Base-by-base conservation (phyloP, 2,113 vertebrate species). In the Rhineura floridana region DNA sequence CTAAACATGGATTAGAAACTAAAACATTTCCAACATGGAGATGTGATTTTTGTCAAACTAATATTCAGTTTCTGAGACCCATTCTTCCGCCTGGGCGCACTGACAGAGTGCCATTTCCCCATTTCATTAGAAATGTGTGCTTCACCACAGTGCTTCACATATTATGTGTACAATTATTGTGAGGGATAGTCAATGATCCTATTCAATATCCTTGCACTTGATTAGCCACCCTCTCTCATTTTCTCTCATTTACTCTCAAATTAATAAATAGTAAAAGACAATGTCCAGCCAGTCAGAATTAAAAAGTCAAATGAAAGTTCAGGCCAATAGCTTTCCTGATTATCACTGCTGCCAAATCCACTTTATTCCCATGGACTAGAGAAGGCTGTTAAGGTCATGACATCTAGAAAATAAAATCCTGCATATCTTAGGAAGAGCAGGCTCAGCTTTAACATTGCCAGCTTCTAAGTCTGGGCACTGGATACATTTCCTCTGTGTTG, bases 221-320 rank as follows among this genome's bases (percentile, higher is more conserved):
- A 93, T 90, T 91, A 90, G 87, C 77, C 73, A 81, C 48, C 28
- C 30, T 84, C 94, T 93, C 72, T 50, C 6, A 2, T 91, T 94
- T 83, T 85, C 91, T 25, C n/a, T 13, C 79, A 46, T 39, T 81
- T 87, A 83, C 0, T 80, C 59, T 76, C 73, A 86, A 76, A 88
- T 79, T 87, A 92, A 87, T 78, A 67, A 70, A 83, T 85, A 91
- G 86, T 70, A 88, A 93, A 76, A 21, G 62, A 78, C 6, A 81
- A 36, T 83, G 25, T 91, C 84, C 23, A 36, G 12, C 6, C 77
- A 85, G 17, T 85, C 30, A 89, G 88, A 85, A 89, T 59, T 85
- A 17, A 30, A 81, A 90, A 91, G 39, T 50, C 83, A 93, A 87
- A 15, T 63, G 23, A 21, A 92, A 91, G 42, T 72, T 28, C 55